Percentiles rank a stretch among this genome's conserved stretches.
phyloP scores from a whole-genome alignment of 1,140 invertebrate genomes.

The Luehdorfia chinensis region DNA sequence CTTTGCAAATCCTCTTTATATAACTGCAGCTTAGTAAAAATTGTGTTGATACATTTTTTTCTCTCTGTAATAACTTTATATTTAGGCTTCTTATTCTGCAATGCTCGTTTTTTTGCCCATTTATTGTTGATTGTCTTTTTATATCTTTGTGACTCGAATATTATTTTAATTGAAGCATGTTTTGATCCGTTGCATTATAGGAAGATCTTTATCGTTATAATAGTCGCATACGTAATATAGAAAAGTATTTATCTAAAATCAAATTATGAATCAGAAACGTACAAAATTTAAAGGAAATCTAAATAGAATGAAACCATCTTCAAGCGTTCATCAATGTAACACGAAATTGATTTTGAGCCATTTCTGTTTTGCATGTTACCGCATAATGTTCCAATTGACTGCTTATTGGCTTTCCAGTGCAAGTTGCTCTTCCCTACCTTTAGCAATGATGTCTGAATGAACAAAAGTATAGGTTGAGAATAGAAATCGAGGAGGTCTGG shows the following conservation, averaged over 20 bases:
- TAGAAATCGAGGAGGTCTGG: constrained; percentile 34
- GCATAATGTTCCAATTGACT: constrained; percentile 57
- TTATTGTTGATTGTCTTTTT: constrained; percentile 17
- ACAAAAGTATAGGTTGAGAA: constrained; percentile 18
- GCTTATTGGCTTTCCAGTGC: constrained; percentile 39
- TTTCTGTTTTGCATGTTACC: constrained; percentile 60
- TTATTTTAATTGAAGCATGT: no score
- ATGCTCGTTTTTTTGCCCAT: constrained; percentile 25
- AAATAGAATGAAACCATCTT: constrained; percentile 25
- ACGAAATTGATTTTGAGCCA: constrained; percentile 59
- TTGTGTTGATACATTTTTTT: not conserved
- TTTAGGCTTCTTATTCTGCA: constrained; percentile 32
- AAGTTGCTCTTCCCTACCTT: constrained; percentile 31
- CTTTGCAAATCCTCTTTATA: constrained; percentile 8
- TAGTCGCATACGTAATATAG: no score
- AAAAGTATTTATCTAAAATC: no score
- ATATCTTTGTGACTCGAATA: no score
- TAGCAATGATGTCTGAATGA: constrained; percentile 19
- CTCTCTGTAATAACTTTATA: constrained; percentile 25
- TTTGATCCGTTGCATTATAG: no score
- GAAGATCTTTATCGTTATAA: no score
- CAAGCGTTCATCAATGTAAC: constrained; percentile 54
- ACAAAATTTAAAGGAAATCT: no score
- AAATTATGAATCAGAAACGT: no score
- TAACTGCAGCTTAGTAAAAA: constrained; percentile 20